A percentile compares a stretch with the other conserved stretches of the same genome.
Conservation (phyloP, 2,888 invertebrate species). For the Drosophila paracracens region DNA sequence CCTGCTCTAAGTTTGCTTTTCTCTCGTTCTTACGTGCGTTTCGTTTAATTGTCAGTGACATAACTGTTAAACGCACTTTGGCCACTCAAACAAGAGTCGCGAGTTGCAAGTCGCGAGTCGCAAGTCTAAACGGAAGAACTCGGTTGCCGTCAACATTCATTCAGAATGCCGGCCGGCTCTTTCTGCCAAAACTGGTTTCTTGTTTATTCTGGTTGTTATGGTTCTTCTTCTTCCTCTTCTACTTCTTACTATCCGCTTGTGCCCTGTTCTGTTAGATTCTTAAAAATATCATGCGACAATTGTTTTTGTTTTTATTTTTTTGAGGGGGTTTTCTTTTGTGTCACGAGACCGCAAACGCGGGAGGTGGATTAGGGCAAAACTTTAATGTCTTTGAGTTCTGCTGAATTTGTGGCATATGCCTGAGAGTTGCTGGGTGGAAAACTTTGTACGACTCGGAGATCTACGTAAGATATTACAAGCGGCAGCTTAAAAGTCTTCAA, state of each 20-base stretch:
- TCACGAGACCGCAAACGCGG: slow-evolving; percentile 58
- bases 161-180: slow-evolving; percentile 74
- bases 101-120: slow-evolving; percentile 7
- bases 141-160: slow-evolving; percentile 42
- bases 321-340: slow-evolving; percentile 41
- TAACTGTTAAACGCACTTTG: slow-evolving; percentile 74
- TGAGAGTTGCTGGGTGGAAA: slow-evolving; percentile 55
- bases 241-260: slow-evolving; percentile 15
- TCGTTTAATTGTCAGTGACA: slow-evolving; percentile 66
- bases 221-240: slow-evolving; percentile 35
- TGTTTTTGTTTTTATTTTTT: slow-evolving; percentile 5
- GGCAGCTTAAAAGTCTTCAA: background rate
- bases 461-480: slow-evolving; percentile 43
- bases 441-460: slow-evolving; percentile 61
- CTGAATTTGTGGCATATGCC: slow-evolving; percentile 56
- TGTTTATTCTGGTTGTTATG: slow-evolving; percentile 47
- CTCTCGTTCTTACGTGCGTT: slow-evolving; percentile 31
- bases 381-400: slow-evolving; percentile 63
- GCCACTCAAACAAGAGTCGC: slow-evolving; percentile 26
- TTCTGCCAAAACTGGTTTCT: slow-evolving; percentile 68
- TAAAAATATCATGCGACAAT: slow-evolving; percentile 41
- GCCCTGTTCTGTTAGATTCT: slow-evolving; percentile 46
- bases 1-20: slow-evolving; percentile 20
- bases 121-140: slow-evolving; percentile 55
- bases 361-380: slow-evolving; percentile 3